Percentiles rank a stretch among this genome's conserved stretches.
Conservation (phyloP, 2,888 invertebrate genomes). For the Sphaeridia pumilis region DNA sequence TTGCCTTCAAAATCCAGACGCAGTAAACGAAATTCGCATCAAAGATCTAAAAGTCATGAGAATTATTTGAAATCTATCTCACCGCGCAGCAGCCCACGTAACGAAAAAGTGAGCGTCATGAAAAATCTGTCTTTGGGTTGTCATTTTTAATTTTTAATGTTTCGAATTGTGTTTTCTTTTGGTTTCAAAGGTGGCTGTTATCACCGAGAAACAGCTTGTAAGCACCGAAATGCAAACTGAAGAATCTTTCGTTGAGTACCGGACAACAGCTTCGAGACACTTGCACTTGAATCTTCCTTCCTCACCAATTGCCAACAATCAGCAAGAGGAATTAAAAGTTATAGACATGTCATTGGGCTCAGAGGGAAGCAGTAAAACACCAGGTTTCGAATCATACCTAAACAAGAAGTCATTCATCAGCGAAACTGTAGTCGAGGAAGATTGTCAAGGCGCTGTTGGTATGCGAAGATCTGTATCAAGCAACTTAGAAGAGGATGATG, state of each 20-base stretch:
- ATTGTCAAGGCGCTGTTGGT: conserved; percentile 12
- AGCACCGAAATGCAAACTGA: conserved; percentile 33
- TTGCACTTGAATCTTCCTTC: conserved; percentile 29
- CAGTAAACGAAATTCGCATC: conserved; percentile 23
- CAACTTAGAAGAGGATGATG: conserved; percentile 34
- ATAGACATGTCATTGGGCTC: conserved; percentile 35
- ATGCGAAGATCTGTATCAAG: conserved; percentile 32
- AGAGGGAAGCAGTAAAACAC: conserved; percentile 35
- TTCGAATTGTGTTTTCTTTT: background rate
- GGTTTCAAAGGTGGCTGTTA: conserved; percentile 6
- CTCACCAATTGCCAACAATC: conserved; percentile 17
- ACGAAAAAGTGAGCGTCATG: conserved; percentile 21
- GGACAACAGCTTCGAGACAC: conserved; percentile 17
- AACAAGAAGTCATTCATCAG: conserved; percentile 28
- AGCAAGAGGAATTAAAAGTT: conserved; percentile 27
- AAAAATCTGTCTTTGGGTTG: too few relatives aligned
- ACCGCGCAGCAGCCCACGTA: conserved; percentile 29
- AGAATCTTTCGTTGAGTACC: conserved; percentile 20
- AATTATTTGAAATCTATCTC: conserved; percentile 32
- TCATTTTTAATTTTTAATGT: too few relatives aligned
- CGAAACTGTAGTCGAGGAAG: conserved; percentile 20
- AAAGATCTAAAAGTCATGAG: conserved; percentile 33
- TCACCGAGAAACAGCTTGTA: conserved; percentile 15
- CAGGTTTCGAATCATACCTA: conserved; percentile 31
- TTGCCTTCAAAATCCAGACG: conserved; percentile 20